Conservation (phyloP, 2,888 invertebrate species). For the Ferdinandea cuprea region DNA sequence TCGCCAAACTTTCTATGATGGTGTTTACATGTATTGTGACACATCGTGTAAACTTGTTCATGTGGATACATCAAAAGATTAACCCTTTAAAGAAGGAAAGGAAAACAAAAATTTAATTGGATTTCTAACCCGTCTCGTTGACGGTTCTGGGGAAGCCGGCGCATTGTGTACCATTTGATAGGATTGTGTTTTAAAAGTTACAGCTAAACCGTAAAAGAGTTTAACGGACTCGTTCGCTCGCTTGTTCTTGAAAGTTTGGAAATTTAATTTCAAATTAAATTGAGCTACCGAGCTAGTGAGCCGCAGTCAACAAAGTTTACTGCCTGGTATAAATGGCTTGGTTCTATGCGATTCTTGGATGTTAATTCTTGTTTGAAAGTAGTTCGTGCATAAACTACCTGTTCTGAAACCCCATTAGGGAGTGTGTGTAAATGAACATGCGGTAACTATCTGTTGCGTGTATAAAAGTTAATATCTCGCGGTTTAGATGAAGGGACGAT, state of each 20-base stretch:
- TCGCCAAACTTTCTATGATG: constrained; percentile 28
- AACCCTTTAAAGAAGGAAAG: constrained; percentile 27
- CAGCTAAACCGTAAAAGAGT: neutral
- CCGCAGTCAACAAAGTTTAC: constrained; percentile 29
- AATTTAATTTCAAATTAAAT: constrained; percentile 66
- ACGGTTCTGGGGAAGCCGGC: constrained; percentile 42
- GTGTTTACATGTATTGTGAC: constrained; percentile 42
- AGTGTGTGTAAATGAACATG: neutral
- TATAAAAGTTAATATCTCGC: too few species aligned
- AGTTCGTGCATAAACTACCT: constrained; percentile 11
- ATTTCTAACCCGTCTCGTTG: constrained; percentile 45
- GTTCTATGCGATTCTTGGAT: constrained; percentile 23
- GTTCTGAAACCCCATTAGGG: neutral
- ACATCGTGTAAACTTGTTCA: constrained; percentile 3
- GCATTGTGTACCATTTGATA: constrained; percentile 25
- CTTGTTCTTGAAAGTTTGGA: constrained; percentile 28
- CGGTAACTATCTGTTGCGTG: constrained; percentile 5
- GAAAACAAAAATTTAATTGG: constrained; percentile 36
- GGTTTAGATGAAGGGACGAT: too few species aligned
- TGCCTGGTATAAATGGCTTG: constrained; percentile 9
- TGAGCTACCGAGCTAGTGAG: constrained; percentile 48
- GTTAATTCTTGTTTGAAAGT: constrained; percentile 39
- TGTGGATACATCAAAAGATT: constrained; percentile 33
- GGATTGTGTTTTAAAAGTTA: constrained; percentile 38
- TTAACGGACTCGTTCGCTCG: constrained; percentile 6